phyloP scores from a whole-genome alignment of 2,888 invertebrate species.

The Himalopsyche tibetana region DNA sequence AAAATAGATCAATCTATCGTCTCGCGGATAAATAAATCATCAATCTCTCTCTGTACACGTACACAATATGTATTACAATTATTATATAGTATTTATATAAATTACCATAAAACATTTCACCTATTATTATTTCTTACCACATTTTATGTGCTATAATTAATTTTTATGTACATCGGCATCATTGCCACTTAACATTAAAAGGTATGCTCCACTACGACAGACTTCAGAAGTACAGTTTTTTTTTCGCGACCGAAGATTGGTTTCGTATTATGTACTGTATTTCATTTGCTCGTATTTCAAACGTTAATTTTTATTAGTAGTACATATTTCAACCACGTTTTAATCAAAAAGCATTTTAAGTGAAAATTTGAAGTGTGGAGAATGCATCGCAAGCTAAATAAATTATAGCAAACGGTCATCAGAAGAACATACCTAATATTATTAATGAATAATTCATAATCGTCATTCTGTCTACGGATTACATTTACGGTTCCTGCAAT shows the following conservation, averaged over 20 bases:
- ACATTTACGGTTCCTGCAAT: neutral
- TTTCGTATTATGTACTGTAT: too few relatives aligned
- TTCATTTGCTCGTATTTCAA: too few relatives aligned
- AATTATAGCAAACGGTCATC: too few relatives aligned
- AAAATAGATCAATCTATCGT: slow-evolving; percentile 38
- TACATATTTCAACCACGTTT: too few relatives aligned
- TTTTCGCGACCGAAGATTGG: too few relatives aligned
- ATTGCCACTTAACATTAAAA: neutral
- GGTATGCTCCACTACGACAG: too few relatives aligned
- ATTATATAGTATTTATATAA: slow-evolving; percentile 39
- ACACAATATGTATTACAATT: slow-evolving; percentile 35
- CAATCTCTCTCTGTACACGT: slow-evolving; percentile 31
- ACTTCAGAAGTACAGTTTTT: too few relatives aligned
- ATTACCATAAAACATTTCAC: slow-evolving; percentile 35
- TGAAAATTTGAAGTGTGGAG: too few relatives aligned
- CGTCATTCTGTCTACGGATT: slow-evolving; percentile 1
- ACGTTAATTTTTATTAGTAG: too few relatives aligned
- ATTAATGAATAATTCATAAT: neutral
- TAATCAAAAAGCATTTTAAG: too few relatives aligned
- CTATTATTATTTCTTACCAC: slow-evolving; percentile 35
- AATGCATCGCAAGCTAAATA: too few relatives aligned
- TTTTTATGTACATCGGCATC: slow-evolving; percentile 14
- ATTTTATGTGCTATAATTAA: slow-evolving; percentile 42
- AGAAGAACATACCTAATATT: neutral
- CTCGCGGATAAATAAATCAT: slow-evolving; percentile 35